These are phyloP conservation scores for Galleria mellonella DNA, from an alignment of 1,140 invertebrate genomes.

Conservation along the genomic window DNA sequence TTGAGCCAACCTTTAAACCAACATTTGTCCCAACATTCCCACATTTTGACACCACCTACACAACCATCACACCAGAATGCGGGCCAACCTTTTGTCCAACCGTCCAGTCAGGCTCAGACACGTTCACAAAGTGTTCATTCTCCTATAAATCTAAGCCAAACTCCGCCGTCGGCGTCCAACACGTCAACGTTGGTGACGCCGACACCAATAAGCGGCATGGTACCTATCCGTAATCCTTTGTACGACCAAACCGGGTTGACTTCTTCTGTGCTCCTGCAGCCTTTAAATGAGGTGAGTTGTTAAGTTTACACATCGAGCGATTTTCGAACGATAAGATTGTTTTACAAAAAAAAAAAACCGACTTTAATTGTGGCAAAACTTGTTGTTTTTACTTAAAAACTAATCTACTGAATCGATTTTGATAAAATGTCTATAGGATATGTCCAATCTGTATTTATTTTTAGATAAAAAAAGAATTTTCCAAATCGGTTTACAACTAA, in stretches of 20 bases:
- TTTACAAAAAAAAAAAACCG: too few species aligned
- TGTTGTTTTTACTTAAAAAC: too few species aligned
- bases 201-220: constrained; percentile 42
- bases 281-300: constrained; percentile 54
- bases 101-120: not conserved
- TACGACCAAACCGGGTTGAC: constrained; percentile 52
- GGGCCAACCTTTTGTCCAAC: constrained; percentile 4
- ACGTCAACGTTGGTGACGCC: constrained; percentile 31
- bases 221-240: constrained; percentile 52
- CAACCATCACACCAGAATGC: constrained; percentile 12
- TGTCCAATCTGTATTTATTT: too few species aligned
- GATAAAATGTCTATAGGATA: too few species aligned
- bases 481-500: too few species aligned
- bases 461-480: too few species aligned
- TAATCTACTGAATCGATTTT: too few species aligned
- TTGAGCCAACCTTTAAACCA: constrained; percentile 1
- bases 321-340: too few species aligned
- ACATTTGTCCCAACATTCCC: constrained; percentile 4
- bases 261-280: constrained; percentile 55
- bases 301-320: too few species aligned
- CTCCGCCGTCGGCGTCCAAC: constrained; percentile 14
- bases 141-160: constrained; percentile 27
- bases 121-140: constrained; percentile 10
- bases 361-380: too few species aligned
- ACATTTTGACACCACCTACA: not conserved